phyloP scores from a whole-genome alignment of 1,140 invertebrate genomes.

The Sminthurinus signatus region DNA sequence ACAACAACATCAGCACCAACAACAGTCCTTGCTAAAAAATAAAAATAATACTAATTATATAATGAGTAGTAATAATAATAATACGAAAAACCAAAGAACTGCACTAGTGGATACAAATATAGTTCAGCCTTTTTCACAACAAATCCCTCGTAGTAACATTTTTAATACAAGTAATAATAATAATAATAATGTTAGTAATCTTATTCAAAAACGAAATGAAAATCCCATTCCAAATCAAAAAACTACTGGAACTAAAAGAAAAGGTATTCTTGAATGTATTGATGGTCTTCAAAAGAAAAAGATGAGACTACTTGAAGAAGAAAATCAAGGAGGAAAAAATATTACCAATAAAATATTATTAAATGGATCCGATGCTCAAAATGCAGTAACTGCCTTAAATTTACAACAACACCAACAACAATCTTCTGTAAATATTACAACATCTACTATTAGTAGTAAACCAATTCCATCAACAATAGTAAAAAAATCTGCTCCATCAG shows the following conservation, averaged over 20 bases:
- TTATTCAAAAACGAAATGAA: constrained; percentile 4
- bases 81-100: no score
- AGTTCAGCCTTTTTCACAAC: background rate
- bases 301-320: constrained; percentile 26
- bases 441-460: constrained; percentile 3
- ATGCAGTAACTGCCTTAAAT: background rate
- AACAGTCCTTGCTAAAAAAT: background rate
- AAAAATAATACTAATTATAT: constrained; percentile 2
- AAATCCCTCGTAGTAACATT: constrained; percentile 5
- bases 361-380: background rate
- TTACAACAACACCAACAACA: no score
- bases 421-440: no score
- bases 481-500: constrained; percentile 7
- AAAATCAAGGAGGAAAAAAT: background rate
- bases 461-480: background rate
- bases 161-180: constrained; percentile 13
- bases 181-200: constrained; percentile 32
- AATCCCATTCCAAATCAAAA: constrained; percentile 17
- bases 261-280: constrained; percentile 34
- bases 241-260: constrained; percentile 24
- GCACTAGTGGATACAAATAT: background rate
- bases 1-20: background rate
- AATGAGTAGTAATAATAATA: constrained; percentile 9
- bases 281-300: constrained; percentile 37
- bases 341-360: background rate